A percentile compares a stretch with the other conserved stretches of the same genome.
Conservation (phyloP, 2,888 invertebrate genomes). For the Siphlonurus alternatus region DNA sequence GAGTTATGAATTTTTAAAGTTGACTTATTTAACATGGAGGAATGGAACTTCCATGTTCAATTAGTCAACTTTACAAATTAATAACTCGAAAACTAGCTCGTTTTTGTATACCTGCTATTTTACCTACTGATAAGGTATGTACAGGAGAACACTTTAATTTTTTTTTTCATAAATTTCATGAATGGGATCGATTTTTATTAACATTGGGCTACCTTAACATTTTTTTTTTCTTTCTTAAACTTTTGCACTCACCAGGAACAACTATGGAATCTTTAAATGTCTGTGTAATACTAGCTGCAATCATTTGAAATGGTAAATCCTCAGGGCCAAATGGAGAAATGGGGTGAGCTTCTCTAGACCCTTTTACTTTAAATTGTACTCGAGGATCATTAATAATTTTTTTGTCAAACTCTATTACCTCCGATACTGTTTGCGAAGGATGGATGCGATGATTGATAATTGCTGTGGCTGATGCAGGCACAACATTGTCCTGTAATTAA, state of each 20-base stretch:
- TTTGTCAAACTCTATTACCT: constrained; percentile 22
- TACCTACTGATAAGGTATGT: too few relatives aligned
- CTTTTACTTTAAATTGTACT: constrained; percentile 20
- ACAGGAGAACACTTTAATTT: too few relatives aligned
- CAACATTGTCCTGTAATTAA: constrained; percentile 27
- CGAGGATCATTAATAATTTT: constrained; percentile 22
- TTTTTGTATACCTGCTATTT: too few relatives aligned
- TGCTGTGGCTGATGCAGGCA: constrained; percentile 27
- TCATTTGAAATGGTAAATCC: constrained; percentile 26
- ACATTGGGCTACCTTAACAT: too few relatives aligned
- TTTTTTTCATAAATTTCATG: too few relatives aligned
- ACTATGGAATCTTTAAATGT: constrained; percentile 25
- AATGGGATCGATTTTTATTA: too few relatives aligned
- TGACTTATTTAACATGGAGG: too few relatives aligned
- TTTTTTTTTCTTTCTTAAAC: too few relatives aligned
- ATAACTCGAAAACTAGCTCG: too few relatives aligned
- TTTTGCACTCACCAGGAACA: constrained; percentile 28
- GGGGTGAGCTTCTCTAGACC: constrained; percentile 23
- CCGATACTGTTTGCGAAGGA: constrained; percentile 26
- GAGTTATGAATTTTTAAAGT: too few relatives aligned
- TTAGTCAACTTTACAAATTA: too few relatives aligned
- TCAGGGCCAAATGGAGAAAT: constrained; percentile 25
- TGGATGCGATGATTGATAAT: constrained; percentile 31
- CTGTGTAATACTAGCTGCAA: constrained; percentile 26
- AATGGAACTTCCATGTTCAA: too few relatives aligned